Evolutionary conservation across 2,888 invertebrate species (phyloP), one percentile per base, ranked within the genome.

Genomic region (Drosophila tripunctata): DNA sequence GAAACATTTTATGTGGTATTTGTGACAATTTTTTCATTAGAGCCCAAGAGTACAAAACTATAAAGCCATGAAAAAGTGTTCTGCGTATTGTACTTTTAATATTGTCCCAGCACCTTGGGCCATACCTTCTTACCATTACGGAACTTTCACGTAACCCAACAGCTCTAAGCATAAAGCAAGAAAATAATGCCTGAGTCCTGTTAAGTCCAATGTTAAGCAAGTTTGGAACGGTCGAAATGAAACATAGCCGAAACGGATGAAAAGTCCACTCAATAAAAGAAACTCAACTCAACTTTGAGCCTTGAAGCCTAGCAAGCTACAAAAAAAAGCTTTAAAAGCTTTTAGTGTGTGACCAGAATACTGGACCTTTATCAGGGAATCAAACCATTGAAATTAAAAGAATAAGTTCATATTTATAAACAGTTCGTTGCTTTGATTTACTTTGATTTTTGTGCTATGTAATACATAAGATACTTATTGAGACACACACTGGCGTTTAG

Each of bases 371-470:
- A 62, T 35, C 55, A 10, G 6, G 21, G 67, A 35, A 40, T 36
- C 4, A 14, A 56, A 67, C 69, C 71, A 10, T 27, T 50, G 8
- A 21, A 22, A n/a, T 22, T 6, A 47, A 38, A 12, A 24, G 15
- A 30, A 22, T 10, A 4, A 12, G n/a, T 48, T 60, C 17, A 44
- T 21, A 21, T 50, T 44, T 44, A 31, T 31, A 50, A 81, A 78
- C 55, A 75, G 55, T 67, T 75, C 30, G 21, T 51, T 67, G 36
- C 58, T 54, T 60, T 31, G 33, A 57, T 74, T 55, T 52, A 48
- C 67, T 70, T 57, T 70, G 56, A 65, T 66, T 54, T 66, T 70
- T 57, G 62, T 69, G 78, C 75, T 65, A 62, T 41, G 43, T 22
- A 33, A 43, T 57, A 54, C 30, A 57, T 72, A 72, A 35, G 51